Base-by-base conservation (phyloP, 1,140 invertebrate genomes). In the Amyelois transitella region DNA sequence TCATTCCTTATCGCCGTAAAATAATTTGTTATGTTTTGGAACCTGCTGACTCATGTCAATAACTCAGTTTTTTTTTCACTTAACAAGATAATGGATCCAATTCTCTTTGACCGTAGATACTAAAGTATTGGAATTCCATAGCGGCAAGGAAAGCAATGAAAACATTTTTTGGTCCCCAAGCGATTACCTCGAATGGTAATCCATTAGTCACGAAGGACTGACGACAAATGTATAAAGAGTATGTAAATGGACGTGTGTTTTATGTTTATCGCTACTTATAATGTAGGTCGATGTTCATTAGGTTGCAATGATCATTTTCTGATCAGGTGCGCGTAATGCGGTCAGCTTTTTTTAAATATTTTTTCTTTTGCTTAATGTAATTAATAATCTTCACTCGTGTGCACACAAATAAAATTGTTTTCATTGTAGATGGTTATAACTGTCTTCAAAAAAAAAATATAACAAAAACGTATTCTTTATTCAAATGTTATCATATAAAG, bases 181-280 rank as follows among this genome's bases (percentile, higher is more conserved):
- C 45, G 45, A 48, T 48, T 48, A 20, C 45, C 1, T 18, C 45
- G 18, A 19, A 48, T 48, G 45, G n/a, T 20, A 48, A 48, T 20
- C 45, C 45, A 20, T 48, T 48, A 48, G 45, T 48, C 45, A 48
- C 45, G 18, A 48, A 21, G 43, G 43, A 45, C 18, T 7, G 20
- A 21, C 45, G 45, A 48, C 19, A 20, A 21, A 48, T 48, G 45
- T 20, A 48, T 38, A 38, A 38, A 38, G 12, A 38, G 32, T 38
- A 38, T 38, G 32, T 38, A 38, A 38, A 38, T 38, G 32, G 32
- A 14, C 32, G n/a, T 14, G n/a, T 38, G n/a, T 38, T 38, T 38
- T 38, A 38, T 14, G n/a, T 38, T 38, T 38, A 38, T 14, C 12
- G 17, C n/a, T 38, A 38, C n/a, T 38, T 38, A 8, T 38, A 24